Base-by-base conservation (phyloP, 2,113 vertebrate species). In the Anoura caudifer region DNA sequence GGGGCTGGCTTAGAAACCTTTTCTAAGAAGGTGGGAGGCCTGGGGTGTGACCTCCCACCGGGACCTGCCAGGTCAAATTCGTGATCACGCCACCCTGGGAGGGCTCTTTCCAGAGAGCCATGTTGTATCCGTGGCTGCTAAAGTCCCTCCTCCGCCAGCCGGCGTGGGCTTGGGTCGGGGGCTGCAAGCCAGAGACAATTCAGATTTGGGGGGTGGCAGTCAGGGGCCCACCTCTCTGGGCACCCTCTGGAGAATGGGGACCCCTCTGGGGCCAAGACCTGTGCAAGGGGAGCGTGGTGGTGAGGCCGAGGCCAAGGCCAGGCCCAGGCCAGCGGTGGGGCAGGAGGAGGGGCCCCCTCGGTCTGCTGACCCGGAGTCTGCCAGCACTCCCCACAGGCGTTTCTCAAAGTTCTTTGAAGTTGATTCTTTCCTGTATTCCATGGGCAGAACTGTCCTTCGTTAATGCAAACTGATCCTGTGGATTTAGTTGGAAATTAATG, bases 81-180 rank as follows among this genome's bases (percentile, higher is more conserved):
- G 31, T 75, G 72, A 4, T 45, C 43, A 9, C 4, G 7, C 10
- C 70, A 4, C 41, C 43, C 24, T 15, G 26, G 15, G 26, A 31
- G 72, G 14, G 28, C 1, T 1, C 14, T 75, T 43, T 73, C 38
- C 38, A 28, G 7, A 2, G 41, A 45, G 15, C 26, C 22, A 0
- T 3, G 17, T 17, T 24, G 7, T 3, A 5, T 17, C 26, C 26
- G 7, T 3, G 9, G 72, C 41, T 7, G 4, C 3, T 16, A 16
- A 73, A 8, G 28, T 41, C 4, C 16, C 28, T 10, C 26, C 16
- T 1, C 4, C 0, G 2, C 72, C 3, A 8, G 38, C 65, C 22
- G 16, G 41, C 3, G 3, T 0, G 3, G 8, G 4, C 3, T 1
- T 0, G 15, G 9, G n/a, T 47, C 8, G 3, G 26, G 59, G 65